phyloP scores from a whole-genome alignment of 1,140 invertebrate species.

The Drosophila biarmipes region DNA sequence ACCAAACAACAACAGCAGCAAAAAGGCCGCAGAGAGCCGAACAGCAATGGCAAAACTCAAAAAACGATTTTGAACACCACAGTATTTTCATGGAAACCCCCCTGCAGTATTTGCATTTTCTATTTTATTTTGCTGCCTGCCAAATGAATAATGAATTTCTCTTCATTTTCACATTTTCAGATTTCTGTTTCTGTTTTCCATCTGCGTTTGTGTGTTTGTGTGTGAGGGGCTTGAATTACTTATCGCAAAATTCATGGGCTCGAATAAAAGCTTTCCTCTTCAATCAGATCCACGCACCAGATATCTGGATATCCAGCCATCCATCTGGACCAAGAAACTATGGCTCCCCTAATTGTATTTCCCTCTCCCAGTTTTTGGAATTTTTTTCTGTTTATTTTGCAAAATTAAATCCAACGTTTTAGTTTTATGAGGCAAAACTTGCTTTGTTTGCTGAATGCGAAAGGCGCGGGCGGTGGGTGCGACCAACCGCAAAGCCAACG shows the following conservation, averaged over 20 bases:
- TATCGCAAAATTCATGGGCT: conserved; percentile 43
- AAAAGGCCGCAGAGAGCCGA: conserved; percentile 1
- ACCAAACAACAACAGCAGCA: conserved; percentile 62
- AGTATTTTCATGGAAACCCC: conserved; percentile 32
- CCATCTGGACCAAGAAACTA: conserved; percentile 33
- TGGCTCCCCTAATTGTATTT: conserved; percentile 1
- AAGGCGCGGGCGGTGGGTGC: background rate
- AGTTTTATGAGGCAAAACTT: conserved; percentile 79
- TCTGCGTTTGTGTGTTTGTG: background rate
- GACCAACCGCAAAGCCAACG: conserved; percentile 18
- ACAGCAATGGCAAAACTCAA: conserved; percentile 62
- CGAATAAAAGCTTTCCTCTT: conserved; percentile 18
- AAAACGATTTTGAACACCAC: conserved; percentile 76
- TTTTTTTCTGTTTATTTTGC: conserved; percentile 78
- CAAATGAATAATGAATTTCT: conserved; percentile 82
- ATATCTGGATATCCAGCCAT: conserved; percentile 21
- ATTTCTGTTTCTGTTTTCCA: conserved; percentile 34
- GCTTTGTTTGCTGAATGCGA: conserved; percentile 73
- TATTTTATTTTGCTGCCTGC: conserved; percentile 72
- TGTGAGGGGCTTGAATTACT: conserved; percentile 30
- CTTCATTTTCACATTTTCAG: conserved; percentile 58
- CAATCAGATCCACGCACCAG: conserved; percentile 33
- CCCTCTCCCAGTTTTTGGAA: background rate
- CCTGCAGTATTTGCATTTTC: conserved; percentile 74
- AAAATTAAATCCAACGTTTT: conserved; percentile 82